Percentiles rank a stretch among this genome's conserved stretches.
Conservation (phyloP, 1,140 invertebrate genomes). For the Drosophila ficusphila region DNA sequence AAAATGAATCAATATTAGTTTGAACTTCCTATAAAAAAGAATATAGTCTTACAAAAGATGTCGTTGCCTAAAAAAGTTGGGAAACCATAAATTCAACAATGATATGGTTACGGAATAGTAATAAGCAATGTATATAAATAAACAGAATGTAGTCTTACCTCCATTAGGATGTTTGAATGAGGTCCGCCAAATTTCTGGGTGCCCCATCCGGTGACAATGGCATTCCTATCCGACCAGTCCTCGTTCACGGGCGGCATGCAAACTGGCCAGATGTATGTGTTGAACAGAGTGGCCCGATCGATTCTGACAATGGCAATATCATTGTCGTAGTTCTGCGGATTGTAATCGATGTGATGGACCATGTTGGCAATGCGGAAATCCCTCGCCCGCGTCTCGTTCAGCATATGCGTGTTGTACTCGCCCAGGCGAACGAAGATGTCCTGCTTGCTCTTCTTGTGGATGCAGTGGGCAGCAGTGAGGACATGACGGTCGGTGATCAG, state of each 20-base stretch:
- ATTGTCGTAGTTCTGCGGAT: conserved; percentile 88
- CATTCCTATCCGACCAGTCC: conserved; percentile 87
- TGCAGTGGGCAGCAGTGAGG: conserved; percentile 92
- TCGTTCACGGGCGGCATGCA: conserved; percentile 90
- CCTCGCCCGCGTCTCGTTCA: conserved; percentile 87
- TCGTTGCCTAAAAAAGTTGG: too few relatives aligned
- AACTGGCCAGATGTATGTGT: conserved; percentile 92
- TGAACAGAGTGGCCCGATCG: conserved; percentile 88
- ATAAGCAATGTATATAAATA: neutral
- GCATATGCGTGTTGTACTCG: conserved; percentile 90
- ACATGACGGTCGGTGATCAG: conserved; percentile 92
- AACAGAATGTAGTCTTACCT: conserved; percentile 85
- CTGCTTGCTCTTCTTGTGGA: conserved; percentile 86
- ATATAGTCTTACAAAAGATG: too few relatives aligned
- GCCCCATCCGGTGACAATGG: conserved; percentile 91
- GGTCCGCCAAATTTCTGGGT: conserved; percentile 89
- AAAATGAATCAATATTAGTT: too few relatives aligned
- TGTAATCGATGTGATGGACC: conserved; percentile 87
- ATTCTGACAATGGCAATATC: conserved; percentile 93
- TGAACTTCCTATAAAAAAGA: too few relatives aligned
- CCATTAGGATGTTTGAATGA: conserved; percentile 88
- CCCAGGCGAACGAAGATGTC: conserved; percentile 90
- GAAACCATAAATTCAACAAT: neutral
- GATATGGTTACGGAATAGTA: neutral
- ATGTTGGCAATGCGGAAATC: conserved; percentile 88